Conservation (phyloP, 2,888 invertebrate species). For the Caenorhabditis angaria region DNA sequence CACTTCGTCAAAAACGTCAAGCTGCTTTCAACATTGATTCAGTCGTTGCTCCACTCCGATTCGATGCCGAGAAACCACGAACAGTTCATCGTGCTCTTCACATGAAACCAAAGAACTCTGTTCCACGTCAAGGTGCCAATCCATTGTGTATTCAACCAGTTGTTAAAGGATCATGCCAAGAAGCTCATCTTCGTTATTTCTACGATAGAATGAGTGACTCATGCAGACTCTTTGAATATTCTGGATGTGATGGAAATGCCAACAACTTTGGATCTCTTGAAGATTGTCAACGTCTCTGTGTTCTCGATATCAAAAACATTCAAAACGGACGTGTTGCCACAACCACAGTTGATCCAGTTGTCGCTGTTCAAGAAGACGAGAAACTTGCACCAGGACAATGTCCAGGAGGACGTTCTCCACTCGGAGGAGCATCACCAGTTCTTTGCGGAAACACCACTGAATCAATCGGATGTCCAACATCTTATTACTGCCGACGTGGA, state of each 20-base stretch:
- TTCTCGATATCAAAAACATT: slow-evolving; percentile 42
- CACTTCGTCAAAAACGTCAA: slow-evolving; percentile 46
- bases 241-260: slow-evolving; percentile 69
- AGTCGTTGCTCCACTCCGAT: slow-evolving; percentile 63
- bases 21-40: slow-evolving; percentile 62
- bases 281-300: slow-evolving; percentile 67
- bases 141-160: slow-evolving; percentile 60
- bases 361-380: slow-evolving; percentile 35
- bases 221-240: slow-evolving; percentile 71
- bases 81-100: slow-evolving; percentile 44
- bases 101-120: slow-evolving; percentile 42
- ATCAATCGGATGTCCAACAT: slow-evolving; percentile 69
- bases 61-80: slow-evolving; percentile 60
- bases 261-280: slow-evolving; percentile 69
- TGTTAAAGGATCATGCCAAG: slow-evolving; percentile 62
- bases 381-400: slow-evolving; percentile 62
- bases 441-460: slow-evolving; percentile 68
- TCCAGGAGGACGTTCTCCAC: slow-evolving; percentile 60
- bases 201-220: slow-evolving; percentile 66
- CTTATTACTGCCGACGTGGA: slow-evolving; percentile 67
- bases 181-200: slow-evolving; percentile 66
- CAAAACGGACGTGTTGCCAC: slow-evolving; percentile 31
- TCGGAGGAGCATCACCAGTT: slow-evolving; percentile 69
- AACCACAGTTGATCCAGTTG: slow-evolving; percentile 34
- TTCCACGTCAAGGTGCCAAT: slow-evolving; percentile 49